phyloP scores from a whole-genome alignment of 2,797 vertebrate genomes.

The Gallinago nigripennis region DNA sequence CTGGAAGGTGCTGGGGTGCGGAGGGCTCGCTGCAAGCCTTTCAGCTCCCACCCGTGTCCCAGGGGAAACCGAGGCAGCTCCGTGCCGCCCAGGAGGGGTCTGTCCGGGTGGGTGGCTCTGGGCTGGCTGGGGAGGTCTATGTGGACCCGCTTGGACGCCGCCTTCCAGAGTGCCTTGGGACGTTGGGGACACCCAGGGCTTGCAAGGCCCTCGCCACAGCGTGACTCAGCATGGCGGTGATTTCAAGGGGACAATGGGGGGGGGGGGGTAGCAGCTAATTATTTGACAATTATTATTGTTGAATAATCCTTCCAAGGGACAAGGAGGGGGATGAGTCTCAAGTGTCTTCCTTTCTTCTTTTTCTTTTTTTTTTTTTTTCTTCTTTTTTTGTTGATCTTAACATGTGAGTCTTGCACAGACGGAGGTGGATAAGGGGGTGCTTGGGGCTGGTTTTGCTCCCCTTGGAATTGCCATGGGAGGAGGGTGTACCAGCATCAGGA shows the following conservation, averaged over 20 bases:
- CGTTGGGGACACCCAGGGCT: not conserved
- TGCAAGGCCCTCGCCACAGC: not conserved
- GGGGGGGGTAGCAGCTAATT: slow-evolving; percentile 9
- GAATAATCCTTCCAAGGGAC: not conserved
- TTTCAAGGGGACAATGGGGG: not conserved
- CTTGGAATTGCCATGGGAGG: rapidly evolving
- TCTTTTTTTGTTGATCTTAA: not conserved
- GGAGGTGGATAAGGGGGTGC: not conserved
- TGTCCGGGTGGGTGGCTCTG: rapidly evolving
- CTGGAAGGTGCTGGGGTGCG: not conserved
- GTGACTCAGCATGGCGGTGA: not conserved
- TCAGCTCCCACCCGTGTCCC: not conserved
- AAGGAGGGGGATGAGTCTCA: not conserved
- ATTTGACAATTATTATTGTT: slow-evolving; percentile 39
- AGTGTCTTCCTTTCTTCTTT: not conserved
- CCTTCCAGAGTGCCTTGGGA: not conserved
- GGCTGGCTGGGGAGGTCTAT: not conserved
- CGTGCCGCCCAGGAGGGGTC: rapidly evolving
- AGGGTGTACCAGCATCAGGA: not conserved
- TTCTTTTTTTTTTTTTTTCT: not conserved
- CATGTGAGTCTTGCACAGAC: not conserved
- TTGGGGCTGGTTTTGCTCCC: not conserved
- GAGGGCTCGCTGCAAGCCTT: not conserved
- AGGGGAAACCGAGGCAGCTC: not conserved
- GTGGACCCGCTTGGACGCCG: rapidly evolving